These are phyloP conservation scores for Plagiodera versicolora DNA, from an alignment of 2,888 invertebrate species.

Conservation along the genomic window DNA sequence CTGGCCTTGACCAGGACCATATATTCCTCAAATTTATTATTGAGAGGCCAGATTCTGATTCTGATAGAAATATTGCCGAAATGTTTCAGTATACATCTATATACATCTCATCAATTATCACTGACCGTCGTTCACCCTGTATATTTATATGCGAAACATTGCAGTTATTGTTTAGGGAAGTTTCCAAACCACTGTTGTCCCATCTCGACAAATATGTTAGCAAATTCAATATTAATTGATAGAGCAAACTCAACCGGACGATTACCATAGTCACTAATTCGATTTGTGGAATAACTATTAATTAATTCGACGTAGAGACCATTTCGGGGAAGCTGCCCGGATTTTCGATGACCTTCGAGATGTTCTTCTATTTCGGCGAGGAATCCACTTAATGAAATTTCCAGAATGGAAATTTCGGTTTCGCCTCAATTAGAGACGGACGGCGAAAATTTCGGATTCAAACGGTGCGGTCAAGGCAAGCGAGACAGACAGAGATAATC, in stretches of 20 bases:
- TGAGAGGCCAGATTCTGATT: no score
- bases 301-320: conserved; percentile 20
- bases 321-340: not conserved
- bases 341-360: conserved; percentile 27
- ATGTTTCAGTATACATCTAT: no score
- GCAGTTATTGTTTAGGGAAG: no score
- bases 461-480: not conserved
- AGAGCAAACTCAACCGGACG: conserved; percentile 29
- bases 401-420: conserved; percentile 14
- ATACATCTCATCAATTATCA: no score
- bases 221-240: conserved; percentile 31
- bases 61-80: no score
- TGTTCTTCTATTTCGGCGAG: conserved; percentile 15
- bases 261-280: conserved; percentile 33
- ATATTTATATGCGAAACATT: no score
- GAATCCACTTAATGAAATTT: conserved; percentile 29
- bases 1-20: no score
- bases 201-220: conserved; percentile 17
- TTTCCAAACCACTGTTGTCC: not conserved
- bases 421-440: not conserved
- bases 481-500: not conserved
- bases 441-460: not conserved
- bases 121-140: no score
- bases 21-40: no score
- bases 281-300: conserved; percentile 32